phyloP scores from a whole-genome alignment of 2,113 vertebrate species.

The Theropithecus gelada region DNA sequence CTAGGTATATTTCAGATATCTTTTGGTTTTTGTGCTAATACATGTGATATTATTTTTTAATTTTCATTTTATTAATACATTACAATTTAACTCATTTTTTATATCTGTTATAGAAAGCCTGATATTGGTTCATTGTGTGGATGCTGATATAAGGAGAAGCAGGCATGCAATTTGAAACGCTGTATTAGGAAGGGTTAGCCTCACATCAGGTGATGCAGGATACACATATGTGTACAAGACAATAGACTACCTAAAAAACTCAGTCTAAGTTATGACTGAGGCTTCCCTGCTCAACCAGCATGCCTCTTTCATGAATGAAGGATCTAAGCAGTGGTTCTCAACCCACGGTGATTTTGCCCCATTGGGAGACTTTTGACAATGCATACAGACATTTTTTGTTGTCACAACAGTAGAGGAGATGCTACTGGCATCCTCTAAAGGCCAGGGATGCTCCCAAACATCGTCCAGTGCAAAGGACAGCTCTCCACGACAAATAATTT shows the following conservation, averaged over 20 bases:
- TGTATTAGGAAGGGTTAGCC: background rate
- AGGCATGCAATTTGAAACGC: background rate
- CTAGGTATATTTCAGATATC: background rate
- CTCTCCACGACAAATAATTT: background rate
- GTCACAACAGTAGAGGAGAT: background rate
- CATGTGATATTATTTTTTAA: background rate
- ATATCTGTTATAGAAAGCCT: background rate
- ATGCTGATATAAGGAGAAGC: background rate
- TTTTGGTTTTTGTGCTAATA: background rate
- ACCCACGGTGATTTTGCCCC: background rate
- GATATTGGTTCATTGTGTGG: background rate
- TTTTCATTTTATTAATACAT: background rate
- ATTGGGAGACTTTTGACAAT: background rate
- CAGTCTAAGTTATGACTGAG: background rate
- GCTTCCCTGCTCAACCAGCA: background rate
- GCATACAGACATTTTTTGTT: background rate
- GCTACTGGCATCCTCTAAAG: background rate
- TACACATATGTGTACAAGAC: background rate
- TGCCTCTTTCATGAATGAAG: background rate
- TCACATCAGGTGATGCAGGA: background rate
- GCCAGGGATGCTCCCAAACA: background rate
- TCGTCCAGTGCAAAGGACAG: background rate
- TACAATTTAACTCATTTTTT: background rate
- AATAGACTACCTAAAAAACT: too few species aligned
- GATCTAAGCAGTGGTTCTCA: background rate